Evolutionary conservation across 2,888 invertebrate genomes (phyloP), one percentile per base, ranked within the genome.

Genomic region (Thyatira batis): DNA sequence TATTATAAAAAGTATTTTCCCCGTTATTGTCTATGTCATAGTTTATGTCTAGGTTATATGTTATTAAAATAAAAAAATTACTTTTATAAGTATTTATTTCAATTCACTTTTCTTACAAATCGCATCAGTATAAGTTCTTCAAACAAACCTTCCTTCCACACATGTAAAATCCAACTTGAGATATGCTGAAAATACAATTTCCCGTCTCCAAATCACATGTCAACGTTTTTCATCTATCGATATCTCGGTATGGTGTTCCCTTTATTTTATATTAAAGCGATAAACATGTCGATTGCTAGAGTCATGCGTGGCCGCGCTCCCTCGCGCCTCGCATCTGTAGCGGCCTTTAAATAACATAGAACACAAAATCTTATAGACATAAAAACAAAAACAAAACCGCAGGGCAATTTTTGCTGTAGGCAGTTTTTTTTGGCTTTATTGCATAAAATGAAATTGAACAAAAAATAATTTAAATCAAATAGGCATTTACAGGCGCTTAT

Each of bases 221-320:
- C 73, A 75, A 78, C 80, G 81, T 87, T 88, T 86, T 84, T 88
- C 86, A 84, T 87, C 77, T 82, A 86, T 86, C 82, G 87, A 80
- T 87, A 85, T 82, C 85, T 86, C 82, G 87, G 79, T 87, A 85
- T 82, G 69, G 65, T 71, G 75, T 84, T 88, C 88, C 86, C 85
- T 90, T 90, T 91, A 89, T 91, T 90, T 91, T 89, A 91, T 91
- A 92, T 91, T 89, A 91, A 91, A 84, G 89, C 89, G 91, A 91
- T 91, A 92, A 92, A 91, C 90, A 92, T 92, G 92, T 89, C 92
- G 91, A 90, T 91, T 84, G 82, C 73, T 77, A 80, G 82, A 84
- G 79, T 79, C 85, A 89, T 86, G 91, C 89, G 80, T 84, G 89
- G 87, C 76, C 82, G 88, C 83, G 66, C 87, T 79, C 89, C 90